Evolutionary conservation across 1,140 invertebrate species (phyloP).

Genomic region (Pseudomyrmex pallidus): DNA sequence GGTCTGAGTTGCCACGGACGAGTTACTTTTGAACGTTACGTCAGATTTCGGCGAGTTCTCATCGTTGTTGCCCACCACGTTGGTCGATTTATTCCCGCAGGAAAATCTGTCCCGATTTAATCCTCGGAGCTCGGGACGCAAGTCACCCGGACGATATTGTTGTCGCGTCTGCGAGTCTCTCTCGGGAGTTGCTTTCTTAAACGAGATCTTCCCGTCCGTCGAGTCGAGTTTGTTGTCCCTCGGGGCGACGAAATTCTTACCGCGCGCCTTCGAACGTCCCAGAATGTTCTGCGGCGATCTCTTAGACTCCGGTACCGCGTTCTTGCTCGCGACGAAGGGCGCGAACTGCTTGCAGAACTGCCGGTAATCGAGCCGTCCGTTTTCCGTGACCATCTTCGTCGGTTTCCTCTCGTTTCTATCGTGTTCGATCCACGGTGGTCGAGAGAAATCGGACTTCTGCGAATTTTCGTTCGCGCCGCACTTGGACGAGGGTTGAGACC

Average conservation of each 20-base stretch:
- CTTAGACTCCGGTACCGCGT: conserved; percentile 1
- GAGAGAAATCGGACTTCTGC: conserved; percentile 57
- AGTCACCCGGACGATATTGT: not conserved
- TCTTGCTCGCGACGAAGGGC: conserved; percentile 62
- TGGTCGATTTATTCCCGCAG: not conserved
- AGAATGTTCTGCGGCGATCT: conserved; percentile 4
- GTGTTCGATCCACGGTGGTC: conserved; percentile 68
- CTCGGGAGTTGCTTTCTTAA: conserved; percentile 43
- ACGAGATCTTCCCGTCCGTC: conserved; percentile 64
- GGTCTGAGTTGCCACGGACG: conserved; percentile 67
- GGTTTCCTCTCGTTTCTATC: conserved; percentile 44
- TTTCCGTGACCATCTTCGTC: conserved; percentile 62
- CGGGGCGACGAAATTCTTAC: conserved; percentile 20
- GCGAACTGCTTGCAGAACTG: conserved; percentile 78
- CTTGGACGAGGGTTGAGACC: not conserved
- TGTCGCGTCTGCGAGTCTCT: not conserved
- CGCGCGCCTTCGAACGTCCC: conserved; percentile 21
- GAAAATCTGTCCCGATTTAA: conserved; percentile 1
- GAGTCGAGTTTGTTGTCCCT: not conserved
- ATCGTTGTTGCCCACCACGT: too few relatives aligned
- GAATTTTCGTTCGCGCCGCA: conserved; percentile 26
- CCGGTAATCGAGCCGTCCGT: conserved; percentile 74
- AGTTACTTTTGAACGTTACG: conserved; percentile 46
- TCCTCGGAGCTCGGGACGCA: not conserved
- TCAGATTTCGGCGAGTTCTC: not conserved